Evolutionary conservation across 1,140 invertebrate species (phyloP).

Genomic region (Lepidurus apus): DNA sequence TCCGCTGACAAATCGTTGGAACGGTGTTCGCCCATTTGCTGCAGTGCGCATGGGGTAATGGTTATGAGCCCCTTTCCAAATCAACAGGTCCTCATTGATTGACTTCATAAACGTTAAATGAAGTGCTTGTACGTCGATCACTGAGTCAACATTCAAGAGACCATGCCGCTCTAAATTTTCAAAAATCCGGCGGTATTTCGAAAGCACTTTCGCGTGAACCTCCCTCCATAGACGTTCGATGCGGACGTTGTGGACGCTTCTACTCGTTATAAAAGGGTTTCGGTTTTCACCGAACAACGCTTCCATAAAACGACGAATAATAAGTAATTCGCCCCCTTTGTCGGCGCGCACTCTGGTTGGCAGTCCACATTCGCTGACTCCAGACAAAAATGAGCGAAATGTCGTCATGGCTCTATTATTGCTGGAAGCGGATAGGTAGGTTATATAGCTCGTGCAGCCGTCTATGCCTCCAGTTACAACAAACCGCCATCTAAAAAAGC

Average conservation of each 20-base stretch:
- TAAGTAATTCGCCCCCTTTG: background rate
- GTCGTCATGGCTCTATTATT: background rate
- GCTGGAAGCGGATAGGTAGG: background rate
- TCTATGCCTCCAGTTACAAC: background rate
- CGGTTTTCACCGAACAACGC: background rate
- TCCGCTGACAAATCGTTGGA: background rate
- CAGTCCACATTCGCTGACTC: background rate
- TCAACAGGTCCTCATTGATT: background rate
- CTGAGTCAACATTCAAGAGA: background rate
- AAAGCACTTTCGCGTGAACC: background rate
- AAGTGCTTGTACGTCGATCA: background rate
- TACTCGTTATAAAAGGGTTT: background rate
- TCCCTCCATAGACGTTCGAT: constrained; percentile 21
- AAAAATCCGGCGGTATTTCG: background rate
- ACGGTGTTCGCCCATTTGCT: background rate
- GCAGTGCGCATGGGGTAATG: background rate
- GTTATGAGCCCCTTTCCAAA: background rate
- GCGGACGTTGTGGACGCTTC: constrained; percentile 22
- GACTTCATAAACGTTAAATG: background rate
- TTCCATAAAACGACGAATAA: background rate
- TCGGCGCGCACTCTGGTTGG: background rate
- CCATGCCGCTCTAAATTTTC: background rate
- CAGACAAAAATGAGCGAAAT: background rate
- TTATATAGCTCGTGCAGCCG: background rate
- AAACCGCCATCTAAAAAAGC: background rate